phyloP scores from a whole-genome alignment of 2,797 vertebrate species.

The Hafferia zeledoni region DNA sequence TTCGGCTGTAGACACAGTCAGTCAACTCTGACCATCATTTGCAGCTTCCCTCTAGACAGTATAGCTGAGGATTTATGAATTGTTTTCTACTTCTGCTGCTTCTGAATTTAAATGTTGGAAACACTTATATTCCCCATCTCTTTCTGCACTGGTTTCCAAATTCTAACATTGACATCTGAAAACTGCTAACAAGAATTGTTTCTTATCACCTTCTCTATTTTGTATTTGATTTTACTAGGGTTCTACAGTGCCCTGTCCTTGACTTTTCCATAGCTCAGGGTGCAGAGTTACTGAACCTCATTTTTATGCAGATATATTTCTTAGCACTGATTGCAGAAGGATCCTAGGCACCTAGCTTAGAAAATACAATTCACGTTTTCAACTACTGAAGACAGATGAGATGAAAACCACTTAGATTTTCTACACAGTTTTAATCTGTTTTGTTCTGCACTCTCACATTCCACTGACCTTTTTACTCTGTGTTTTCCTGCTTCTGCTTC shows the following conservation, averaged over 20 bases:
- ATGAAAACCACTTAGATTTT: not conserved
- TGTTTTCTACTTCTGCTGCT: not conserved
- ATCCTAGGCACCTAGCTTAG: not conserved
- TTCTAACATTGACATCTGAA: not conserved
- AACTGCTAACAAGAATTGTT: not conserved
- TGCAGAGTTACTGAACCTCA: not conserved
- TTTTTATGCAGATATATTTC: not conserved
- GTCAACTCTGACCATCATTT: not conserved
- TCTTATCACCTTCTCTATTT: not conserved
- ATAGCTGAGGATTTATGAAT: not conserved
- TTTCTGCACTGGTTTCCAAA: not conserved
- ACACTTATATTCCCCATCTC: not conserved
- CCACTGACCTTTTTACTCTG: not conserved
- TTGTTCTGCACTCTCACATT: not conserved
- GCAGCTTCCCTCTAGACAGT: accelerated
- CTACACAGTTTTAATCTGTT: not conserved
- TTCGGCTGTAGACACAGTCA: not conserved
- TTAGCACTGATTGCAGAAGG: not conserved
- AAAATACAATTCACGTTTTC: not conserved
- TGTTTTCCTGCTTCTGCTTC: not conserved
- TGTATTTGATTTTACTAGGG: not conserved
- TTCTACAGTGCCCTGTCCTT: accelerated
- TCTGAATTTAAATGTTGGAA: not conserved
- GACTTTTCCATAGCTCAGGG: not conserved
- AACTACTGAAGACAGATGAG: not conserved